A percentile compares a stretch with the other conserved stretches of the same genome.
These are phyloP conservation scores for Furcula furcula DNA, from an alignment of 2,888 invertebrate genomes.

Conservation along the genomic window DNA sequence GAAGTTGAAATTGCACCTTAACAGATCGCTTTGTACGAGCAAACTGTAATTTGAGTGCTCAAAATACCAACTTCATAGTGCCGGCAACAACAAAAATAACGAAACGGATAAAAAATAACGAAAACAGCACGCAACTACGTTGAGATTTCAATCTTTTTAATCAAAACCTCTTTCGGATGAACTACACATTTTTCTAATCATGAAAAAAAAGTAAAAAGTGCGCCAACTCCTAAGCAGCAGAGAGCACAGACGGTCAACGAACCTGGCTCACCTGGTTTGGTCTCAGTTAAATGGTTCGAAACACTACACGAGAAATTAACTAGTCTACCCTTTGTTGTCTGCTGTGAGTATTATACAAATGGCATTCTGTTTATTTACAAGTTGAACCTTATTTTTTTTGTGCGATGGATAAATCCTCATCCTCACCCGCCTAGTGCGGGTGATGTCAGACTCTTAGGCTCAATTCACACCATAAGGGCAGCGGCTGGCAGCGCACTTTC, in stretches of 20 bases:
- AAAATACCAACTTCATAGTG: too few species aligned
- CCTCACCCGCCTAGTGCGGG: too few species aligned
- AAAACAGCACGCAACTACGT: background rate
- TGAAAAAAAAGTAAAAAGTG: slow-evolving; percentile 3
- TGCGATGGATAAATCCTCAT: too few species aligned
- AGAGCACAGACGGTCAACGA: slow-evolving; percentile 23
- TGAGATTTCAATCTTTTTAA: slow-evolving; percentile 3
- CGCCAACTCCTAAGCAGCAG: background rate
- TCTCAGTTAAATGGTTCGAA: slow-evolving; percentile 8
- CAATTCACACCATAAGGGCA: too few species aligned
- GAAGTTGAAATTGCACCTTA: too few species aligned
- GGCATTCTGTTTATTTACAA: too few species aligned
- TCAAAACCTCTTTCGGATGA: slow-evolving; percentile 3
- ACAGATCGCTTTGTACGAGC: too few species aligned
- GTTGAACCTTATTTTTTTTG: too few species aligned
- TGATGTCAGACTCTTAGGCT: too few species aligned
- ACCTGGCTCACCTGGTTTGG: slow-evolving; percentile 12
- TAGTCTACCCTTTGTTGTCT: slow-evolving; percentile 32
- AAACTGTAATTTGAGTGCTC: too few species aligned
- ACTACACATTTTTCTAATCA: slow-evolving; percentile 2
- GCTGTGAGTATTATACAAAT: slow-evolving; percentile 12
- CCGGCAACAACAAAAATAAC: too few species aligned
- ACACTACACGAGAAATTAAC: slow-evolving; percentile 15
- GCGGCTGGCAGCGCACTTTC: too few species aligned
- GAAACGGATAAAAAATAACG: slow-evolving; percentile 2